Conservation (phyloP, 2,888 invertebrate genomes). For the Bellardia pandia region DNA sequence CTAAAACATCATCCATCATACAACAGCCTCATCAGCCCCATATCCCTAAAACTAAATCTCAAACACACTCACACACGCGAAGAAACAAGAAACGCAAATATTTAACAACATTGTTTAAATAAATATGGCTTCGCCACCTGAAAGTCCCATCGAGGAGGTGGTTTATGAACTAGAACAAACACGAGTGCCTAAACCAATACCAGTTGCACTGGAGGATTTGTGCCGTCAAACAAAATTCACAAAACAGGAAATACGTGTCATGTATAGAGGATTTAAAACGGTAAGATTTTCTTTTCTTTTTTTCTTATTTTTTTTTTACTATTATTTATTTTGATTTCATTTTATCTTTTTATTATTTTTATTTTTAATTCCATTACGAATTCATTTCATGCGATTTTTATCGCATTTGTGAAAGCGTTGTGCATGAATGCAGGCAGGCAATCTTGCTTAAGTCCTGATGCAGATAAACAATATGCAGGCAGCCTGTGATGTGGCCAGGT, state of each 20-base stretch:
- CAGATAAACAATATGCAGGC: conserved; percentile 23
- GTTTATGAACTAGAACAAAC: conserved; percentile 93
- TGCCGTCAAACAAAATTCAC: conserved; percentile 97
- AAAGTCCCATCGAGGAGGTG: conserved; percentile 93
- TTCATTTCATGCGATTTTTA: conserved; percentile 26
- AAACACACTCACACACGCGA: neutral
- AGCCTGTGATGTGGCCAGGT: neutral
- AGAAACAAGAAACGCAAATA: conserved; percentile 28
- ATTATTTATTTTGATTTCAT: neutral
- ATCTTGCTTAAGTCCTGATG: neutral
- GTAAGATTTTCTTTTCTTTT: conserved; percentile 77
- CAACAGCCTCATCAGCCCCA: neutral
- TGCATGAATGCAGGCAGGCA: conserved; percentile 26
- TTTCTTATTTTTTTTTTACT: neutral
- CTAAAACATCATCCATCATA: neutral
- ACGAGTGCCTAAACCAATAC: conserved; percentile 91
- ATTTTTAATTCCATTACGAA: conserved; percentile 35
- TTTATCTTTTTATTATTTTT: neutral
- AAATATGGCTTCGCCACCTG: conserved; percentile 93
- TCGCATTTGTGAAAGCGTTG: conserved; percentile 21
- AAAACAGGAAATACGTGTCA: conserved; percentile 96
- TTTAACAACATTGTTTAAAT: conserved; percentile 29
- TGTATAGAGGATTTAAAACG: conserved; percentile 97
- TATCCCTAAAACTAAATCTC: neutral
- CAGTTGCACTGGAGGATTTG: conserved; percentile 94